Percentiles rank a stretch among this genome's conserved stretches.
These are phyloP conservation scores for Proales similis DNA, from an alignment of 1,140 invertebrate genomes.

Conservation along the genomic window DNA sequence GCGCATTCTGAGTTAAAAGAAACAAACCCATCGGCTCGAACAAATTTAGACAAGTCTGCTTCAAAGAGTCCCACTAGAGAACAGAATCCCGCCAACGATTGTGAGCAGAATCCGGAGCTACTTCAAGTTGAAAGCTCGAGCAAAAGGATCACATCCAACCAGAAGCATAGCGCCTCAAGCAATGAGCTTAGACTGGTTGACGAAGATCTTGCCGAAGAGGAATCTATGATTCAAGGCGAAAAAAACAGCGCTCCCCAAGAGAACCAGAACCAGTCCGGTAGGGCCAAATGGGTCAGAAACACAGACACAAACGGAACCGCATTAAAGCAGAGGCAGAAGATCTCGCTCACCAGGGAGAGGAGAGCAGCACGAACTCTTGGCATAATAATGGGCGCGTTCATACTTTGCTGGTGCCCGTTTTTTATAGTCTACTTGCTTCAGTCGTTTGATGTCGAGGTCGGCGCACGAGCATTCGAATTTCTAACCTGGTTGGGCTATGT, in stretches of 20 bases:
- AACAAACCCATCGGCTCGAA: background rate
- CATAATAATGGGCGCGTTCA: constrained; percentile 97
- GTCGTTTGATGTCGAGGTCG: constrained; percentile 9
- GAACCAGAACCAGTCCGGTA: no score
- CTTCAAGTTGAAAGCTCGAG: background rate
- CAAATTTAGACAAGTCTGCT: background rate
- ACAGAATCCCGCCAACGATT: background rate
- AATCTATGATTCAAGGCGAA: no score
- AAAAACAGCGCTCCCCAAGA: no score
- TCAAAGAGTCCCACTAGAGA: background rate
- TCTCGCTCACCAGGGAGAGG: constrained; percentile 92
- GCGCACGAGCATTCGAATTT: constrained; percentile 21
- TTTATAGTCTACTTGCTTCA: constrained; percentile 72
- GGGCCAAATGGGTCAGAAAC: constrained; percentile 6
- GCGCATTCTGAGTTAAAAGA: background rate
- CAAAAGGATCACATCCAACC: background rate
- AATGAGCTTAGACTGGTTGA: no score
- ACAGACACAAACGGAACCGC: background rate
- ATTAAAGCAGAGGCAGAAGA: constrained; percentile 72
- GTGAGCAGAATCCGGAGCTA: background rate
- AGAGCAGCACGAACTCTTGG: constrained; percentile 90
- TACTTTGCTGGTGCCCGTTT: constrained; percentile 96
- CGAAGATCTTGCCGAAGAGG: no score
- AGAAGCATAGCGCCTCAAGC: no score
- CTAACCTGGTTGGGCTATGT: constrained; percentile 64